These are phyloP conservation scores for Propsilocerus akamusi DNA, from an alignment of 1,140 invertebrate species.

Conservation along the genomic window DNA sequence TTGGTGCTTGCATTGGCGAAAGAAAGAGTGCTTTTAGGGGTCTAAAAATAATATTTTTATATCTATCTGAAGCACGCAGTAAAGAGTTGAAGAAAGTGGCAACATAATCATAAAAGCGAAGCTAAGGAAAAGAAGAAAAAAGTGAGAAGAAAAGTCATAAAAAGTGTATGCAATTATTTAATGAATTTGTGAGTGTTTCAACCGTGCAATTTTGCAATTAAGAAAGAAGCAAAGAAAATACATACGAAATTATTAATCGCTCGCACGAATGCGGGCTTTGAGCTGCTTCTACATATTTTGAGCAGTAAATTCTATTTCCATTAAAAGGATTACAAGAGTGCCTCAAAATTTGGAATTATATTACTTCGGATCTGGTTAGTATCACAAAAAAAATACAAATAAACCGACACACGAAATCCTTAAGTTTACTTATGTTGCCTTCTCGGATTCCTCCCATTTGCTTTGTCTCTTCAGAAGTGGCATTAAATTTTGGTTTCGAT, in stretches of 20 bases:
- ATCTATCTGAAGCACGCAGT: no score
- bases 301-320: background rate
- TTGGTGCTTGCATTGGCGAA: no score
- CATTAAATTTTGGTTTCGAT: no score
- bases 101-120: background rate
- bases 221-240: background rate
- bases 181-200: background rate
- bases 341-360: conserved; percentile 4
- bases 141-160: background rate
- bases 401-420: background rate
- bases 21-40: no score
- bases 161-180: background rate
- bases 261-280: no score
- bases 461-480: no score
- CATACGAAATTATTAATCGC: no score
- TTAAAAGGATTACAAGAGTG: background rate
- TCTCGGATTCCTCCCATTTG: no score
- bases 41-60: no score
- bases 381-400: background rate
- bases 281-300: background rate
- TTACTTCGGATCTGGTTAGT: conserved; percentile 2
- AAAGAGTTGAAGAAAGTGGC: conserved; percentile 2
- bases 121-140: background rate
- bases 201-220: background rate
- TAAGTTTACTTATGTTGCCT: no score